Conservation (phyloP, 2,888 invertebrate genomes). For the Branchipolynoe longqiensis region DNA sequence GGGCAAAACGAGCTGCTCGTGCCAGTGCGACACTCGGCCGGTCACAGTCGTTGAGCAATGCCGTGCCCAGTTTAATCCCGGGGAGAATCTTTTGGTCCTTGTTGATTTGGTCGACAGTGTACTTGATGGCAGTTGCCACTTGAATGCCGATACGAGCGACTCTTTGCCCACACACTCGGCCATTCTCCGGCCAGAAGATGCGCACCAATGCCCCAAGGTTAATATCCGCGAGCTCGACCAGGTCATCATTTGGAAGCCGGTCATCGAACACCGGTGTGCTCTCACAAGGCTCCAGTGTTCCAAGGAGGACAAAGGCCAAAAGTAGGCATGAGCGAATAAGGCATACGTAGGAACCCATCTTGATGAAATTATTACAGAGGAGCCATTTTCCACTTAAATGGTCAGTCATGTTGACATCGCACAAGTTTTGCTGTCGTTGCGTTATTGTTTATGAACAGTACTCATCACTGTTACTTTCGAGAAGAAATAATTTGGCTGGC, state of each 20-base stretch:
- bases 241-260: slow-evolving; percentile 1
- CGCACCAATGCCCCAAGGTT: slow-evolving; percentile 3
- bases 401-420: too few species aligned
- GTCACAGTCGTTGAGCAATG: slow-evolving; percentile 18
- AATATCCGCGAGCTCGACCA: not conserved
- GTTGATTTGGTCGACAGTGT: slow-evolving; percentile 20
- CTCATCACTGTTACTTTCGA: too few species aligned
- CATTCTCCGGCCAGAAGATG: not conserved
- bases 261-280: slow-evolving; percentile 41
- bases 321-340: too few species aligned
- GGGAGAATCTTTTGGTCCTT: not conserved
- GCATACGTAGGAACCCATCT: too few species aligned
- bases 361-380: too few species aligned
- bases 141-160: not conserved
- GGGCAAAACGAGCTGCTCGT: not conserved
- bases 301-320: too few species aligned
- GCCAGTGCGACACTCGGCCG: slow-evolving; percentile 29
- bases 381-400: too few species aligned
- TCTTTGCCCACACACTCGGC: not conserved
- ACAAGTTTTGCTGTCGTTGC: too few species aligned
- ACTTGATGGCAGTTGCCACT: slow-evolving; percentile 27
- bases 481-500: too few species aligned
- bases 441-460: too few species aligned
- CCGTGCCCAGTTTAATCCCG: not conserved
- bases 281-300: too few species aligned